These are phyloP conservation scores for Lymantria dispar DNA, from an alignment of 2,888 invertebrate species.

Conservation along the genomic window DNA sequence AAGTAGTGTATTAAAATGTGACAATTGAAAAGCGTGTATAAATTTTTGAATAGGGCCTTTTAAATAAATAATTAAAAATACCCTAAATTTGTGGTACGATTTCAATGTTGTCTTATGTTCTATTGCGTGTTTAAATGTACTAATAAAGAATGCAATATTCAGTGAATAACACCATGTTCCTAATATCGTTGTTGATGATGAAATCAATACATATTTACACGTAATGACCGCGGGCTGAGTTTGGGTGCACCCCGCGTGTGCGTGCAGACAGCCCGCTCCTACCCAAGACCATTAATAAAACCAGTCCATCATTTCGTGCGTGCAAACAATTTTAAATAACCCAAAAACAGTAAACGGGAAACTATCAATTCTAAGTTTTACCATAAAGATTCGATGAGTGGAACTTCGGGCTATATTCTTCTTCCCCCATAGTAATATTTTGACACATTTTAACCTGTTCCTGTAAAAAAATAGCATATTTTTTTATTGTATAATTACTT, in stretches of 20 bases:
- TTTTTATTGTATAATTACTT: too few species aligned
- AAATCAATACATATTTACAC: constrained; percentile 59
- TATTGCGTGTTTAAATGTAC: constrained; percentile 68
- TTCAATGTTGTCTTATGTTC: constrained; percentile 22
- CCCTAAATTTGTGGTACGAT: too few species aligned
- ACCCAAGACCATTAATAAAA: constrained; percentile 57
- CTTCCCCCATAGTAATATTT: constrained; percentile 23
- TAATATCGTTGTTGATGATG: constrained; percentile 60
- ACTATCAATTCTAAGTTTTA: constrained; percentile 73
- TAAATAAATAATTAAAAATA: too few species aligned
- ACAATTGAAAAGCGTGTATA: too few species aligned
- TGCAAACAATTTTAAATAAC: constrained; percentile 69
- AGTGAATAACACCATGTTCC: constrained; percentile 67
- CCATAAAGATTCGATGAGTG: constrained; percentile 71
- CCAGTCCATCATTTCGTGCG: constrained; percentile 64
- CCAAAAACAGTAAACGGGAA: constrained; percentile 70
- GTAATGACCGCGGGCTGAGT: constrained; percentile 49
- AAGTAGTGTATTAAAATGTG: too few species aligned
- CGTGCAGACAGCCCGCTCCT: constrained; percentile 62
- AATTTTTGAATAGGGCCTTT: too few species aligned
- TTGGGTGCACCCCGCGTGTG: constrained; percentile 50
- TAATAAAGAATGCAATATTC: constrained; percentile 68
- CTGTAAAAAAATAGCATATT: too few species aligned
- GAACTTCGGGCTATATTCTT: constrained; percentile 54
- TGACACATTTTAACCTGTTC: too few species aligned